Conservation (phyloP, 2,888 invertebrate genomes). For the Sicus ferrugineus region DNA sequence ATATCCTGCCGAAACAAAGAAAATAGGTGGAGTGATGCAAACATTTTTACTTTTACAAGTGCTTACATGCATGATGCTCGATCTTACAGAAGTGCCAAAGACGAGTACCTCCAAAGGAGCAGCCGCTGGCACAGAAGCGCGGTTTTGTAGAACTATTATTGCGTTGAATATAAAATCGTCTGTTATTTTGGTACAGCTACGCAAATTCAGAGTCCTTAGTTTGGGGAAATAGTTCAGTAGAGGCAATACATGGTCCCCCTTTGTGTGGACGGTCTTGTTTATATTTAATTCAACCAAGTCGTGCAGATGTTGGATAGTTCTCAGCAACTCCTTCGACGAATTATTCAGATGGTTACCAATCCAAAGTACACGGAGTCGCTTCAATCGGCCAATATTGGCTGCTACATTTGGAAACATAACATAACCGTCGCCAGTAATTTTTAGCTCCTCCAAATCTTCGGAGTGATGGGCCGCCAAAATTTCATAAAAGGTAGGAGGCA, state of each 20-base stretch:
- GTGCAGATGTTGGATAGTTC: slow-evolving; percentile 6
- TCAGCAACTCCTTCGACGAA: slow-evolving; percentile 19
- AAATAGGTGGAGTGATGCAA: too few relatives aligned
- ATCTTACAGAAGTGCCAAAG: slow-evolving; percentile 25
- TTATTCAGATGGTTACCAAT: slow-evolving; percentile 30
- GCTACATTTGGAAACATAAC: slow-evolving; percentile 25
- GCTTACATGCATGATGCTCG: slow-evolving; percentile 25
- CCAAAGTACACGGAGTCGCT: slow-evolving; percentile 29
- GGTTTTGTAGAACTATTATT: slow-evolving; percentile 26
- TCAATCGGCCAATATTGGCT: slow-evolving; percentile 24
- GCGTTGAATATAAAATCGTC: slow-evolving; percentile 26
- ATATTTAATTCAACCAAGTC: slow-evolving; percentile 34
- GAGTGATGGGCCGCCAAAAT: slow-evolving; percentile 23
- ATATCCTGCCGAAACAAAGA: background rate
- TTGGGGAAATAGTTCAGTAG: slow-evolving; percentile 29
- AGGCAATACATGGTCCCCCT: slow-evolving; percentile 31
- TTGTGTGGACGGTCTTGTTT: slow-evolving; percentile 26
- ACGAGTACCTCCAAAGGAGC: slow-evolving; percentile 30
- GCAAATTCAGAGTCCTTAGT: slow-evolving; percentile 30
- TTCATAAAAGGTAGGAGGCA: slow-evolving; percentile 31
- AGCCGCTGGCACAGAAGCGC: background rate
- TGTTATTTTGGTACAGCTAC: slow-evolving; percentile 29
- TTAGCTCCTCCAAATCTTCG: slow-evolving; percentile 33
- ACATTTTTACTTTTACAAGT: background rate
- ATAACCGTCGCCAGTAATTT: slow-evolving; percentile 31